Evolutionary conservation across 2,113 vertebrate species (phyloP).

Genomic region (Xerus inauris): DNA sequence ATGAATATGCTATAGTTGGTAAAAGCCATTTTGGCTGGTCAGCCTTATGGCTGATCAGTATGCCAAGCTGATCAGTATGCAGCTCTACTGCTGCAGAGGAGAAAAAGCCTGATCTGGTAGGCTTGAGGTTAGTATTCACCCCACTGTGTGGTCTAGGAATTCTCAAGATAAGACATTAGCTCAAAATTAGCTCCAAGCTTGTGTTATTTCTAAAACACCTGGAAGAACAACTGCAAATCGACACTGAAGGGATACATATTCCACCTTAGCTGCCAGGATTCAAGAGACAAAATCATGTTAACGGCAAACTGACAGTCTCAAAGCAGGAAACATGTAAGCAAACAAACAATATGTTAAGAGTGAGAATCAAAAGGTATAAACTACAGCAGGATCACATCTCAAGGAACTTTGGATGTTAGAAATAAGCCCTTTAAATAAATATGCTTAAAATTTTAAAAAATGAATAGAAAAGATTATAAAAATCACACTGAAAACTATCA

Average conservation of each 20-base stretch:
- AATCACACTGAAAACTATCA: background rate
- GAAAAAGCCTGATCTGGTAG: background rate
- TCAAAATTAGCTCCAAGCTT: slow-evolving; percentile 10
- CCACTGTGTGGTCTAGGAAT: background rate
- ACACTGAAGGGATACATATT: background rate
- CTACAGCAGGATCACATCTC: background rate
- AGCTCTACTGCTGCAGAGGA: background rate
- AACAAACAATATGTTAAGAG: background rate
- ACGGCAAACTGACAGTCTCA: background rate
- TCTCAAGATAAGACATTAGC: background rate
- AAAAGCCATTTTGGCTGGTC: background rate
- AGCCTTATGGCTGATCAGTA: too few relatives aligned
- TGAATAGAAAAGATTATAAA: slow-evolving; percentile 25
- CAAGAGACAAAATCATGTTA: background rate
- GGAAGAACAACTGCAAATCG: background rate
- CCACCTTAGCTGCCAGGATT: background rate
- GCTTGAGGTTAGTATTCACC: background rate
- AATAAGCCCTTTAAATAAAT: background rate
- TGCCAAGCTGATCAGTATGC: background rate
- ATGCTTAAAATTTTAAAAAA: background rate
- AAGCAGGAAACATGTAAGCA: background rate
- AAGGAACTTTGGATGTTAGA: background rate
- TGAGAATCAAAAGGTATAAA: slow-evolving; percentile 1
- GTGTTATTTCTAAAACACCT: background rate
- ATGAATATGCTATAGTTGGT: background rate